Percentiles rank a stretch among this genome's conserved stretches.
These are phyloP conservation scores for Otolemur crassicaudatus DNA, from an alignment of 2,797 vertebrate genomes.

Conservation along the genomic window DNA sequence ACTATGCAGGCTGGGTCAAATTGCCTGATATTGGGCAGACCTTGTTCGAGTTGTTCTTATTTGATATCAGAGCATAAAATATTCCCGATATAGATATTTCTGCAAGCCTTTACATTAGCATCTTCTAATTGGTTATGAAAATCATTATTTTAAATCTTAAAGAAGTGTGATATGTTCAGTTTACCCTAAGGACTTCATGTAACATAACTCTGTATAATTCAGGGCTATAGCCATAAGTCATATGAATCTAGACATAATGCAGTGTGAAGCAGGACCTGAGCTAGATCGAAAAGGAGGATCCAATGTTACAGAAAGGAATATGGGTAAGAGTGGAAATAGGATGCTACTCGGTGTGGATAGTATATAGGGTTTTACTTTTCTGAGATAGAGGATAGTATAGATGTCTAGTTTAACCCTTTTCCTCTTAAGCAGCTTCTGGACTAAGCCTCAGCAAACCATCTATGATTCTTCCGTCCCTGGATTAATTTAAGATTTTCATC, in stretches of 20 bases:
- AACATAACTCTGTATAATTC: slow-evolving; percentile 4
- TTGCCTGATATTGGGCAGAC: not conserved
- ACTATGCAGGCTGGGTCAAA: slow-evolving; percentile 26
- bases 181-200: not conserved
- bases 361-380: not conserved
- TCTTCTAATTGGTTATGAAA: slow-evolving; percentile 46
- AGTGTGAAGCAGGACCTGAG: not conserved
- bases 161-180: slow-evolving; percentile 23
- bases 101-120: not conserved
- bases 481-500: not conserved
- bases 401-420: slow-evolving; percentile 9
- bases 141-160: slow-evolving; percentile 16
- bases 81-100: not conserved
- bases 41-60: not conserved
- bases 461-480: not conserved
- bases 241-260: not conserved
- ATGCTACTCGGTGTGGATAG: not conserved
- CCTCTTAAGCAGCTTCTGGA: not conserved
- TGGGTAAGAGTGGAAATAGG: not conserved
- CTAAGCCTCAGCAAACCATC: not conserved
- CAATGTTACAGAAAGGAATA: not conserved
- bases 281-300: not conserved
- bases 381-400: not conserved
- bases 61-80: slow-evolving; percentile 16
- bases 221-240: not conserved